Evolutionary conservation across 2,888 invertebrate genomes (phyloP).

Genomic region (Pycnomerus fuliginosus): DNA sequence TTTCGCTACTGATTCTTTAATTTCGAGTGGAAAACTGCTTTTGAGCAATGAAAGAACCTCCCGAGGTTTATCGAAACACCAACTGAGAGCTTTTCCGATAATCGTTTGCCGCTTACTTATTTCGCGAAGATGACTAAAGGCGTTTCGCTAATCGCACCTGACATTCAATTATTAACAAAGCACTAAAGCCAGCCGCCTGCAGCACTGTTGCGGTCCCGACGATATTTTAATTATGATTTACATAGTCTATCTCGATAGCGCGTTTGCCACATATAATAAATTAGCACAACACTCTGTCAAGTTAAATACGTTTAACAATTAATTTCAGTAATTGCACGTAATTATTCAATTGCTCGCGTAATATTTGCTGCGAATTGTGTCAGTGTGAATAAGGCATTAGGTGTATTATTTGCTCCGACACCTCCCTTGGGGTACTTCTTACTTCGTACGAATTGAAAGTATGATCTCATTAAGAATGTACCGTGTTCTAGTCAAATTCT

Average conservation of each 20-base stretch:
- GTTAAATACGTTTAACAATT: conserved; percentile 40
- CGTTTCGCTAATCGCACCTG: conserved; percentile 48
- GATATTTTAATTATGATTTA: conserved; percentile 52
- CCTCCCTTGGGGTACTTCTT: no score
- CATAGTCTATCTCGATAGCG: conserved; percentile 44
- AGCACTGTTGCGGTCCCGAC: conserved; percentile 44
- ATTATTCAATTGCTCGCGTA: not conserved
- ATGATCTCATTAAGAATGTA: no score
- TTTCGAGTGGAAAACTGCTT: not conserved
- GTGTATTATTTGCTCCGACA: no score
- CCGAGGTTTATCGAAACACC: conserved; percentile 8
- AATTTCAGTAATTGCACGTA: conserved; percentile 34
- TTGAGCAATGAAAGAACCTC: conserved; percentile 28
- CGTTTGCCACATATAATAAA: conserved; percentile 48
- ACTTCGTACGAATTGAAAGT: no score
- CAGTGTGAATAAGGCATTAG: conserved; percentile 2
- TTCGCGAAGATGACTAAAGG: conserved; percentile 37
- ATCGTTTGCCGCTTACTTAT: conserved; percentile 39
- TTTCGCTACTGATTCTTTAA: conserved; percentile 20
- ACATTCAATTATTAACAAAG: conserved; percentile 52
- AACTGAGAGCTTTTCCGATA: not conserved
- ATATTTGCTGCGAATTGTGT: conserved; percentile 5
- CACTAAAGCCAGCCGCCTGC: conserved; percentile 44
- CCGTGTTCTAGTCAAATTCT: no score
- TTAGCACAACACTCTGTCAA: conserved; percentile 41